Percentiles rank a stretch among this genome's conserved stretches.
These are phyloP conservation scores for Lamproptera curius DNA, from an alignment of 2,888 invertebrate genomes.

Conservation along the genomic window DNA sequence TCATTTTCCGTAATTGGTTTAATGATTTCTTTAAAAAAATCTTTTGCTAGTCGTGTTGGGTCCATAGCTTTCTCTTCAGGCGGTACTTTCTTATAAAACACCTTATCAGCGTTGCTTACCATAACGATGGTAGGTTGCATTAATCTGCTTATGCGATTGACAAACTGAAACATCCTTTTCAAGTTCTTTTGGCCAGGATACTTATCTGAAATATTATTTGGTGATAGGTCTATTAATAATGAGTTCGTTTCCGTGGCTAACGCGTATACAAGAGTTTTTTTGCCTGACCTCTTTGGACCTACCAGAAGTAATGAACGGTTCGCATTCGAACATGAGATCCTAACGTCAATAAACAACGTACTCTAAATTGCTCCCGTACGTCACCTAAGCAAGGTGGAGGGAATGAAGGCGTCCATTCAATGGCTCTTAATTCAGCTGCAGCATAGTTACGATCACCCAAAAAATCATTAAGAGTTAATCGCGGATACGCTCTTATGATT, in stretches of 20 bases:
- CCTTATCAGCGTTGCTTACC: slow-evolving; percentile 81
- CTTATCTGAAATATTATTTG: slow-evolving; percentile 81
- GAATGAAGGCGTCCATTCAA: slow-evolving; percentile 60
- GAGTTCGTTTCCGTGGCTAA: slow-evolving; percentile 87
- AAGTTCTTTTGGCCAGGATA: slow-evolving; percentile 83
- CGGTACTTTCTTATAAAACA: slow-evolving; percentile 83
- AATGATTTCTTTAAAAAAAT: slow-evolving; percentile 82
- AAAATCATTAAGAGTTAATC: slow-evolving; percentile 78
- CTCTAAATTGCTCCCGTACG: slow-evolving; percentile 76
- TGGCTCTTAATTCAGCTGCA: slow-evolving; percentile 69
- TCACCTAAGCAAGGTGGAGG: slow-evolving; percentile 79
- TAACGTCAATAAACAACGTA: slow-evolving; percentile 80
- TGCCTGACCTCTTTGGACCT: slow-evolving; percentile 84
- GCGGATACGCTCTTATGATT: slow-evolving; percentile 82
- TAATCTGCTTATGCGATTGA: slow-evolving; percentile 81
- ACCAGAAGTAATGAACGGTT: slow-evolving; percentile 81
- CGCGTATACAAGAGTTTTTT: slow-evolving; percentile 84
- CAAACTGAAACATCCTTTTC: slow-evolving; percentile 80
- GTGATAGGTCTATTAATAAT: slow-evolving; percentile 86
- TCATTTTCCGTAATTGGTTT: slow-evolving; percentile 81
- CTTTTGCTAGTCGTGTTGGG: slow-evolving; percentile 83
- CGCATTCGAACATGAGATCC: slow-evolving; percentile 60
- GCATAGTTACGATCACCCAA: slow-evolving; percentile 83
- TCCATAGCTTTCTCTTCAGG: slow-evolving; percentile 79
- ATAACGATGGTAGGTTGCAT: slow-evolving; percentile 86